Base-by-base conservation (phyloP, 1,140 invertebrate species). In the Diachasmimorpha longicaudata region DNA sequence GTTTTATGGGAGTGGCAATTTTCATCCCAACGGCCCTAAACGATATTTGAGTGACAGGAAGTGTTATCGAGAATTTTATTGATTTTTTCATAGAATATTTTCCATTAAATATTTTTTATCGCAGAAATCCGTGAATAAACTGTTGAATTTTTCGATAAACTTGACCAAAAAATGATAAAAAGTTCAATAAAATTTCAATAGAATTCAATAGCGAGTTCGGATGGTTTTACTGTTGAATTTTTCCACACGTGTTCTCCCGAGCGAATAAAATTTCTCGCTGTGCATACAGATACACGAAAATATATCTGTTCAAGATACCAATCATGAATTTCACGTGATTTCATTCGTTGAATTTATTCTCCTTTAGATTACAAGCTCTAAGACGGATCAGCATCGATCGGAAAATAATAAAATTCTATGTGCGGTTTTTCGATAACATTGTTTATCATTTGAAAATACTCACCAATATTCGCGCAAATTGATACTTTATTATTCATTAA, bases 401-500 rank as follows among this genome's bases (percentile, higher is more conserved):
- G 23, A 25, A 63, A 63, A 58, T 58, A 63, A 63, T 2, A 63
- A 63, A 63, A 63, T 63, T 63, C 58, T 63, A 63, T 23, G 58
- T 63, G 58, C 58, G 58, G 8, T 63, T 25, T 63, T 63, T 23
- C 23, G 23, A 63, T 63, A 63, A 63, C 19, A 19, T 25, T 63
- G 14, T 63, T 63, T 63, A 19, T 63, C 23, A 25, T 63, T 9
- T 25, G 21, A 63, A 63, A 63, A 63, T 63, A 63, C 58, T 63
- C 58, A 25, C 23, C 58, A 63, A 25, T 63, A 63, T 23, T 63
- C 23, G 21, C 58, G 58, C 58, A 25, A 63, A 63, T 63, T 63
- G 58, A 63, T 63, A 63, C 58, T 25, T 31, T 63, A 25, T 63
- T 63, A 63, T 63, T 63, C 11, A 63, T 55, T 63, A 63, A 63